Evolutionary conservation across 2,113 vertebrate species (phyloP).

Genomic region (Halichoeres trimaculatus): DNA sequence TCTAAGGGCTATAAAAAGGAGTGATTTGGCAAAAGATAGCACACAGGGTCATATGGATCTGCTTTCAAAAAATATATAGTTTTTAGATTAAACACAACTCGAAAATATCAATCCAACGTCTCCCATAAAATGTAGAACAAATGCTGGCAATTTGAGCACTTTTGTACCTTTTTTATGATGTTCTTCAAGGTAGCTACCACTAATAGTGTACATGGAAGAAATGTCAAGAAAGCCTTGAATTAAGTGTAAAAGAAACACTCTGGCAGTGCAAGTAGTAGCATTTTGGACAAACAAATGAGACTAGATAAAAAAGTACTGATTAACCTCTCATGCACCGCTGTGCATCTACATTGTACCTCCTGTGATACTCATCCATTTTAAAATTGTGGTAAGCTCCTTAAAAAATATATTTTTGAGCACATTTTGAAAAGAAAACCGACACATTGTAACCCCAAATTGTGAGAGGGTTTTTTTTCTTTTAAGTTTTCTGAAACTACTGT

Average conservation of each 20-base stretch:
- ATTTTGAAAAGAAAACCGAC: too few relatives aligned
- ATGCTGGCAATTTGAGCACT: not conserved
- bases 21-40: slow-evolving; percentile 12
- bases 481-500: too few relatives aligned
- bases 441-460: too few relatives aligned
- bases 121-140: not conserved
- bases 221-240: not conserved
- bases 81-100: not conserved
- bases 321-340: too few relatives aligned
- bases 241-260: not conserved
- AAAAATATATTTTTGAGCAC: too few relatives aligned
- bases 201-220: not conserved
- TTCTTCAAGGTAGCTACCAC: not conserved
- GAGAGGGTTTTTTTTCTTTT: too few relatives aligned
- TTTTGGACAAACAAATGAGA: too few relatives aligned
- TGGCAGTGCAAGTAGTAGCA: not conserved
- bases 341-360: too few relatives aligned
- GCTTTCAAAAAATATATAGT: not conserved
- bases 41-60: not conserved
- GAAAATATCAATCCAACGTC: not conserved
- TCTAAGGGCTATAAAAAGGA: slow-evolving; percentile 4
- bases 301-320: too few relatives aligned
- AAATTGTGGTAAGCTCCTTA: too few relatives aligned
- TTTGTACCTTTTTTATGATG: not conserved
- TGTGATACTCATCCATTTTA: too few relatives aligned